These are phyloP conservation scores for Scomber colias DNA, from an alignment of 2,113 vertebrate genomes.

Conservation along the genomic window DNA sequence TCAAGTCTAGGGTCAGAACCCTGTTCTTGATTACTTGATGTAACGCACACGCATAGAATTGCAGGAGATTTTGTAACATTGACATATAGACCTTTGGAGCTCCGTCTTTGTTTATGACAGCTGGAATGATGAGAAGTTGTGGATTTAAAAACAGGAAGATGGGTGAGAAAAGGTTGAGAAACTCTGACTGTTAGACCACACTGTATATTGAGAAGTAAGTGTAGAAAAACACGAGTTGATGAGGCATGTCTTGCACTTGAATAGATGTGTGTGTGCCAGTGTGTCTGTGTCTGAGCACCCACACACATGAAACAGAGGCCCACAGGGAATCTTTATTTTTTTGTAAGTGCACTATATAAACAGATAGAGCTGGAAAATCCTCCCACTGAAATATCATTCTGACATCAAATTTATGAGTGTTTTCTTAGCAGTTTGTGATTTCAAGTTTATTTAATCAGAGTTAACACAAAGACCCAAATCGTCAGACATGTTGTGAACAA, in stretches of 20 bases:
- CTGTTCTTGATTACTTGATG: too few relatives aligned
- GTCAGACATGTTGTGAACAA: constrained; percentile 65
- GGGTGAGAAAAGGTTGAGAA: constrained; percentile 10
- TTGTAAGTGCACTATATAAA: constrained; percentile 64
- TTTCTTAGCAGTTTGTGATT: constrained; percentile 68
- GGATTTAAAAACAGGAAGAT: background rate
- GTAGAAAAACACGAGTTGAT: constrained; percentile 20
- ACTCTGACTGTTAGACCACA: constrained; percentile 8
- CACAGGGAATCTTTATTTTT: constrained; percentile 15
- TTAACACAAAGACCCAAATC: constrained; percentile 54
- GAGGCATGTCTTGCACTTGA: constrained; percentile 17
- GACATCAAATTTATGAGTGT: constrained; percentile 59
- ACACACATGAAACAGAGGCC: constrained; percentile 32
- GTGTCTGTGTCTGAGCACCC: constrained; percentile 22
- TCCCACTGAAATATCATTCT: constrained; percentile 58
- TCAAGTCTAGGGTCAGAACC: background rate
- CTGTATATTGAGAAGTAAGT: constrained; percentile 9
- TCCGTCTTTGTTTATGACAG: background rate
- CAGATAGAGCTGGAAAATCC: constrained; percentile 67
- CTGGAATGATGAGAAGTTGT: background rate
- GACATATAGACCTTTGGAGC: background rate
- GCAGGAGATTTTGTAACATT: background rate
- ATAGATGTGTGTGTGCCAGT: constrained; percentile 11
- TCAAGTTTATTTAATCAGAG: constrained; percentile 73
- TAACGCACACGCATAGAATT: too few relatives aligned